A percentile compares a stretch with the other conserved stretches of the same genome.
phyloP scores from a whole-genome alignment of 1,140 invertebrate genomes.

The Helicoverpa armigera region DNA sequence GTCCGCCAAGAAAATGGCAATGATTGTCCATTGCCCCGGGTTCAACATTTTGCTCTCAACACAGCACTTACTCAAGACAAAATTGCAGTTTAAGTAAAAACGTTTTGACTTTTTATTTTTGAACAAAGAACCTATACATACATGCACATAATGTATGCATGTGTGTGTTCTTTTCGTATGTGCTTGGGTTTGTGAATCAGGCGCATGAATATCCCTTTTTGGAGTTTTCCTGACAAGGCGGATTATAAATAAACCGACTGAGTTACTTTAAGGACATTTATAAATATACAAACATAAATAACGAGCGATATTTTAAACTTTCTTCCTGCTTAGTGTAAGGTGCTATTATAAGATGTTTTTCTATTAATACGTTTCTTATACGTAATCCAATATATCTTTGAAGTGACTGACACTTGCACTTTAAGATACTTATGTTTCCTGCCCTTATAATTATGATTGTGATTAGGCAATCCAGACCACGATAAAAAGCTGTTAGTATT shows the following conservation, averaged over 20 bases:
- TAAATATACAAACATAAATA: conserved; percentile 14
- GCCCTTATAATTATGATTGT: conserved; percentile 23
- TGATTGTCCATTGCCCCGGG: no score
- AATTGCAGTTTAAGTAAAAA: conserved; percentile 8
- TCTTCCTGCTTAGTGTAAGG: no score
- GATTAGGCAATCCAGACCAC: conserved; percentile 38
- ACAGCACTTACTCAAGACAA: background rate
- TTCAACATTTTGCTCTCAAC: background rate
- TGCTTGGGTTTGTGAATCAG: conserved; percentile 29
- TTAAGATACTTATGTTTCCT: background rate
- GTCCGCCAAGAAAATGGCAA: no score
- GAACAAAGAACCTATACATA: conserved; percentile 8
- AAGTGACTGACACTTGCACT: background rate
- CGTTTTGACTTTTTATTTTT: background rate
- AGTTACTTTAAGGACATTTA: conserved; percentile 25
- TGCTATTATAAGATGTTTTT: background rate
- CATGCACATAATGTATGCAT: background rate
- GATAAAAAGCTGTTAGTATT: conserved; percentile 57
- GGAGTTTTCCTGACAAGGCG: conserved; percentile 29
- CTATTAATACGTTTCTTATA: background rate
- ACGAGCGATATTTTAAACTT: background rate
- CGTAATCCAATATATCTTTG: background rate
- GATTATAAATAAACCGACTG: conserved; percentile 22
- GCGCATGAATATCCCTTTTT: conserved; percentile 27
- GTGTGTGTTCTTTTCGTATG: conserved; percentile 6